Conservation (phyloP, 1,140 invertebrate genomes). For the Heliconius hewitsoni region DNA sequence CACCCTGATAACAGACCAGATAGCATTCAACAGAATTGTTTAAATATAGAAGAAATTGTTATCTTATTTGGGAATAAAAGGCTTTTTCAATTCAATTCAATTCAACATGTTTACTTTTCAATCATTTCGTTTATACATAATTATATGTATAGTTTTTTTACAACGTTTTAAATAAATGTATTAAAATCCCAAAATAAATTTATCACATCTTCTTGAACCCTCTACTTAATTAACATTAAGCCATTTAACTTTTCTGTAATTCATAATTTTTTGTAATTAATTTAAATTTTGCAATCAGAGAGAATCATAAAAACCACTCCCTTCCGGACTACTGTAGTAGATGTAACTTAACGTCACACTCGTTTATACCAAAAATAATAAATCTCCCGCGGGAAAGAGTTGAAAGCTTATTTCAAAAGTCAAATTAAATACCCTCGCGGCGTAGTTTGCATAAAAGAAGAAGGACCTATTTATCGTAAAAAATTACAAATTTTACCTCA, state of each 20-base stretch:
- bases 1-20: no score
- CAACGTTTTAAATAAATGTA: no score
- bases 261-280: background rate
- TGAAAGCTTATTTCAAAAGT: slow-evolving; percentile 10
- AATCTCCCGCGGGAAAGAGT: background rate
- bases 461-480: background rate
- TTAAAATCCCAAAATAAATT: no score
- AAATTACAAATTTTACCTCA: background rate
- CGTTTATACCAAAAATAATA: background rate
- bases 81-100: no score
- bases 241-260: background rate
- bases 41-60: no score
- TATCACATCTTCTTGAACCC: no score
- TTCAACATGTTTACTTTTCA: no score
- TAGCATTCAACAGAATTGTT: no score
- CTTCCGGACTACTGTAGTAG: background rate
- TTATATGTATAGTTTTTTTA: no score
- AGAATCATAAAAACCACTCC: background rate
- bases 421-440: background rate
- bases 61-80: no score
- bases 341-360: background rate
- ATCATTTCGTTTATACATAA: no score
- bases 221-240: no score
- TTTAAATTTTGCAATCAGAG: background rate
- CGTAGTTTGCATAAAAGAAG: background rate